Percentiles rank a stretch among this genome's conserved stretches.
Evolutionary conservation across 2,888 invertebrate genomes (phyloP).

Genomic region (Amphipoea lucens): DNA sequence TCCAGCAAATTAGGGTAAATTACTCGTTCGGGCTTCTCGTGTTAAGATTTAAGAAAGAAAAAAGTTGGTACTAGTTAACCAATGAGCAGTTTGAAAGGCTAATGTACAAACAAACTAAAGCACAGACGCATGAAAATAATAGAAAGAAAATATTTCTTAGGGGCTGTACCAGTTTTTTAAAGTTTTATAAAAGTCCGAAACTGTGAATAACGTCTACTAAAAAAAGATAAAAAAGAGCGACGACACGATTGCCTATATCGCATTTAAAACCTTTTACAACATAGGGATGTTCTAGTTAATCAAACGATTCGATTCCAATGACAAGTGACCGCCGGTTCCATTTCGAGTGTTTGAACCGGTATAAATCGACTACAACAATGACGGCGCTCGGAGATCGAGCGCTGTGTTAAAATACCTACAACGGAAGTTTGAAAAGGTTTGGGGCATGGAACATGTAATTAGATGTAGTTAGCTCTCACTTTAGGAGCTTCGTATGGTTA

Average conservation of each 20-base stretch:
- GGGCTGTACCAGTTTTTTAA: neutral
- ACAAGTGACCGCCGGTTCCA: conserved; percentile 56
- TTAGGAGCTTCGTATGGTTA: neutral
- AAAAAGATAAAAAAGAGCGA: neutral
- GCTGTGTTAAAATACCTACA: conserved; percentile 30
- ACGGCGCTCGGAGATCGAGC: conserved; percentile 30
- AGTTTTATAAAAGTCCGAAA: neutral
- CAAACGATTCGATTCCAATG: conserved; percentile 54
- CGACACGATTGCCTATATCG: conserved; percentile 9
- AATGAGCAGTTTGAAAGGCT: no score
- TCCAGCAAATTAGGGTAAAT: conserved; percentile 31
- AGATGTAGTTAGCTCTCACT: conserved; percentile 25
- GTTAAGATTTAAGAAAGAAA: neutral
- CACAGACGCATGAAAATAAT: neutral
- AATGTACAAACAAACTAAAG: no score
- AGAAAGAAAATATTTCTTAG: neutral
- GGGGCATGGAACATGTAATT: conserved; percentile 36
- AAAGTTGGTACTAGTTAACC: no score
- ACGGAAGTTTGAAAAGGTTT: conserved; percentile 19
- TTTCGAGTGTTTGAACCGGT: conserved; percentile 57
- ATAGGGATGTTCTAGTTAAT: conserved; percentile 55
- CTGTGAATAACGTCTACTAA: neutral
- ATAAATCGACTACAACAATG: conserved; percentile 52
- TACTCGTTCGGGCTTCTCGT: conserved; percentile 31
- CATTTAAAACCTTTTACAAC: conserved; percentile 24